These are phyloP conservation scores for Zoanthus sociatus DNA, from an alignment of 92 coral and sea anemone genomes.

Conservation along the genomic window DNA sequence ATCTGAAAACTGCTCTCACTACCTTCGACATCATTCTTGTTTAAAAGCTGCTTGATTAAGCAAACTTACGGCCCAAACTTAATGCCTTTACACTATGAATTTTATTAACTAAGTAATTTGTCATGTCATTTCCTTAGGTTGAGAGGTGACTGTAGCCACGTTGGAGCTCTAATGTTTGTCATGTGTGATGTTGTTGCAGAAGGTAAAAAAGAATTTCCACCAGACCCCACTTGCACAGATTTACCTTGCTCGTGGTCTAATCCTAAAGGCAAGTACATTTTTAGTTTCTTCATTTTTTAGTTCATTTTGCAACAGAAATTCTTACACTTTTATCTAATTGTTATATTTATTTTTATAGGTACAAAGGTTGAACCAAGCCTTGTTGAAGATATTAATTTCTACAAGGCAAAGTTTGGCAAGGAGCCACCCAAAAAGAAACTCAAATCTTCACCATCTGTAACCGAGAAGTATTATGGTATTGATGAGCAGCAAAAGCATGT, in stretches of 20 bases:
- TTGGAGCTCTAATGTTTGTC: constrained; percentile 66
- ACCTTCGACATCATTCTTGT: constrained; percentile 15
- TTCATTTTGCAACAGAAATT: neutral
- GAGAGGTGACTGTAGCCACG: constrained; percentile 69
- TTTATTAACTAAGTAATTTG: neutral
- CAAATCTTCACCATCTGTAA: constrained; percentile 55
- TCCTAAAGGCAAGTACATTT: constrained; percentile 57
- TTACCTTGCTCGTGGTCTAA: constrained; percentile 64
- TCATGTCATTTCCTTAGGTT: constrained; percentile 40
- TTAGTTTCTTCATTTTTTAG: constrained; percentile 14
- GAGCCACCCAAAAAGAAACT: constrained; percentile 66
- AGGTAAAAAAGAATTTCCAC: constrained; percentile 59
- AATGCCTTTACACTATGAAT: constrained; percentile 12
- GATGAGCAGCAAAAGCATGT: constrained; percentile 13
- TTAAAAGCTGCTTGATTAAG: constrained; percentile 16
- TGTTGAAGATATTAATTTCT: constrained; percentile 67
- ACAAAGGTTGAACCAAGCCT: constrained; percentile 59
- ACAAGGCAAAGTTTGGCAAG: constrained; percentile 70
- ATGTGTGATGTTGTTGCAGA: constrained; percentile 66
- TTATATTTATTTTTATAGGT: constrained; percentile 31
- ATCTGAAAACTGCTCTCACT: constrained; percentile 16
- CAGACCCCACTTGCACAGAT: constrained; percentile 73
- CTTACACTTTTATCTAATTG: neutral
- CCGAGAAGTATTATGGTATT: constrained; percentile 42
- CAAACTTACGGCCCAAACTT: neutral